Percentiles rank a stretch among this genome's conserved stretches.
Evolutionary conservation across 2,888 invertebrate species (phyloP).

Genomic region (Pogonocherus hispidulus): DNA sequence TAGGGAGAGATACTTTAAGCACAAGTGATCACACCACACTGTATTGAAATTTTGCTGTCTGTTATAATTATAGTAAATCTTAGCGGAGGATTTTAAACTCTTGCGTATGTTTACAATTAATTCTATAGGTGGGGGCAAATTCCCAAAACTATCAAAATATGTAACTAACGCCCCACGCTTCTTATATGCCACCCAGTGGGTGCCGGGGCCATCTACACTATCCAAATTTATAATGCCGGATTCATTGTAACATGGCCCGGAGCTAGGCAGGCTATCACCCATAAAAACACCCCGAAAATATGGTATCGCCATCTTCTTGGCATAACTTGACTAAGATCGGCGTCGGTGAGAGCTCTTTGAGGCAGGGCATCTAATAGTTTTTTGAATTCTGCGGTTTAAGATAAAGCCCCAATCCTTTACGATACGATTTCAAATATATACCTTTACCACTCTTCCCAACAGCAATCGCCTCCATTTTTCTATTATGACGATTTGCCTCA

Average conservation of each 20-base stretch:
- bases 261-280: conserved; percentile 43
- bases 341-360: not conserved
- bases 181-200: conserved; percentile 38
- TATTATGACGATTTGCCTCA: conserved; percentile 61
- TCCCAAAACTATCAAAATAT: conserved; percentile 44
- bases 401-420: not conserved
- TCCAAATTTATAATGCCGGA: conserved; percentile 39
- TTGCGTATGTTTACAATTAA: no score
- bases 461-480: conserved; percentile 63
- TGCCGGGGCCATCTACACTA: conserved; percentile 8
- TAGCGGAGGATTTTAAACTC: not conserved
- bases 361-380: not conserved
- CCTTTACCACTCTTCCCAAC: conserved; percentile 50
- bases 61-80: conserved; percentile 19
- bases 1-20: conserved; percentile 37
- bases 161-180: conserved; percentile 30
- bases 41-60: conserved; percentile 9
- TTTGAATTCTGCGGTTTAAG: not conserved
- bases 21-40: conserved; percentile 43
- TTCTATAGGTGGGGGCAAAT: conserved; percentile 41
- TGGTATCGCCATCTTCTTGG: conserved; percentile 32
- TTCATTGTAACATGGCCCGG: conserved; percentile 16
- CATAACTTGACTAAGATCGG: conserved; percentile 2
- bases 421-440: conserved; percentile 50
- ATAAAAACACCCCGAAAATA: conserved; percentile 48